Percentiles rank a stretch among this genome's conserved stretches.
phyloP scores from a whole-genome alignment of 2,888 invertebrate species.

The Agrotis segetum region DNA sequence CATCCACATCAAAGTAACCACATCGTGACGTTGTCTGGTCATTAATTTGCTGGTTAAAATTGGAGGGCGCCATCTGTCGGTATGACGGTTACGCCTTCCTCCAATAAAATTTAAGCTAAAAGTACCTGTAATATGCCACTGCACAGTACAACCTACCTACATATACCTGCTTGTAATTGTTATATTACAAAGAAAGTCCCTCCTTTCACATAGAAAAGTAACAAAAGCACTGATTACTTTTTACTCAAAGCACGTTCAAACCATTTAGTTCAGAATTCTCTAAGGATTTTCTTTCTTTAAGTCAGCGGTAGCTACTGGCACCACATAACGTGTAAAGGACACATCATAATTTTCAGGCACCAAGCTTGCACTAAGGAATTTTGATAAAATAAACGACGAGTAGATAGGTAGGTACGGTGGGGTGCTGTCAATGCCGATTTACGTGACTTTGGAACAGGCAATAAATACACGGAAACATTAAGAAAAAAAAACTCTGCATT shows the following conservation, averaged over 20 bases:
- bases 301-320: not conserved
- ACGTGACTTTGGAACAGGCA: too few species aligned
- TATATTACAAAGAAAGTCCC: not conserved
- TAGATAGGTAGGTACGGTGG: too few species aligned
- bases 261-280: conserved; percentile 3
- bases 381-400: not conserved
- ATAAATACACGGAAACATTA: too few species aligned
- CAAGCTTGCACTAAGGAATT: not conserved
- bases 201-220: not conserved
- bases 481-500: too few species aligned
- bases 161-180: not conserved
- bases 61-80: not conserved
- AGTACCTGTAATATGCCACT: too few species aligned
- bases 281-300: not conserved
- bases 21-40: too few species aligned
- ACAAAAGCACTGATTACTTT: conserved; percentile 26
- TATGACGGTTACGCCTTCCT: not conserved
- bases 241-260: conserved; percentile 15
- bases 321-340: not conserved
- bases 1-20: too few species aligned
- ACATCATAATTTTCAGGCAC: not conserved
- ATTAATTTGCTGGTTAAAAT: not conserved
- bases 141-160: too few species aligned
- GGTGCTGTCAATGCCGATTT: too few species aligned
- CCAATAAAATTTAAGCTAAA: too few species aligned